These are phyloP conservation scores for Ancistrus triradiatus DNA, from an alignment of 2,113 vertebrate species.

Conservation along the genomic window DNA sequence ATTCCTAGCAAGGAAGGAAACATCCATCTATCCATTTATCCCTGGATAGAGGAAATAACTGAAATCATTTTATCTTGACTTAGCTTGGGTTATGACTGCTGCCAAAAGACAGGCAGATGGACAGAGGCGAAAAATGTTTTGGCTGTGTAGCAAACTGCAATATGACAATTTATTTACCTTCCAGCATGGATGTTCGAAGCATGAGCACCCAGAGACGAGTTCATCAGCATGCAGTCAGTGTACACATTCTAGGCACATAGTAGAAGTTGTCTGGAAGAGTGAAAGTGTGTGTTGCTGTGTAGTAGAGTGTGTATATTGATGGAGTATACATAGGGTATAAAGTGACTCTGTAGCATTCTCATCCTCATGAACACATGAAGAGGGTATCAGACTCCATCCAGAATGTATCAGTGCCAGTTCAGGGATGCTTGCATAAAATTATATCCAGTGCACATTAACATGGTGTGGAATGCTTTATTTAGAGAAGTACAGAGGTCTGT, in stretches of 20 bases:
- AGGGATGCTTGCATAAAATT: conserved; percentile 50
- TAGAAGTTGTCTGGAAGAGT: conserved; percentile 17
- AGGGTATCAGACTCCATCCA: conserved; percentile 34
- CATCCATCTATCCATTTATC: no score
- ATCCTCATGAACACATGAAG: conserved; percentile 35
- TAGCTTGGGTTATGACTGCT: conserved; percentile 3
- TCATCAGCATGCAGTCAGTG: conserved; percentile 52
- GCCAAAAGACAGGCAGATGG: conserved; percentile 9
- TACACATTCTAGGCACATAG: conserved; percentile 34
- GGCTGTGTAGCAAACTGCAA: conserved; percentile 26
- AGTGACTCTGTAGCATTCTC: no score
- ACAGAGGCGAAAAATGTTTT: not conserved
- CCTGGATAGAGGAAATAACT: no score
- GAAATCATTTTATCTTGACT: no score
- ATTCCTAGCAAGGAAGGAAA: conserved; percentile 2
- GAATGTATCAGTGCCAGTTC: conserved; percentile 53
- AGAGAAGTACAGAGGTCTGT: conserved; percentile 54
- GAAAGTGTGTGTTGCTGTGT: no score
- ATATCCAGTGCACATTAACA: conserved; percentile 56
- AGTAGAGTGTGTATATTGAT: no score
- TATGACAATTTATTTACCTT: conserved; percentile 51
- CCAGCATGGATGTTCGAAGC: conserved; percentile 38
- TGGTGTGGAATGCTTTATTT: conserved; percentile 61
- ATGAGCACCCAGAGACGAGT: conserved; percentile 28
- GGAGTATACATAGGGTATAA: no score